Evolutionary conservation across 2,888 invertebrate species (phyloP), one percentile per base, ranked within the genome.

Genomic region (Mylabris sibirica): DNA sequence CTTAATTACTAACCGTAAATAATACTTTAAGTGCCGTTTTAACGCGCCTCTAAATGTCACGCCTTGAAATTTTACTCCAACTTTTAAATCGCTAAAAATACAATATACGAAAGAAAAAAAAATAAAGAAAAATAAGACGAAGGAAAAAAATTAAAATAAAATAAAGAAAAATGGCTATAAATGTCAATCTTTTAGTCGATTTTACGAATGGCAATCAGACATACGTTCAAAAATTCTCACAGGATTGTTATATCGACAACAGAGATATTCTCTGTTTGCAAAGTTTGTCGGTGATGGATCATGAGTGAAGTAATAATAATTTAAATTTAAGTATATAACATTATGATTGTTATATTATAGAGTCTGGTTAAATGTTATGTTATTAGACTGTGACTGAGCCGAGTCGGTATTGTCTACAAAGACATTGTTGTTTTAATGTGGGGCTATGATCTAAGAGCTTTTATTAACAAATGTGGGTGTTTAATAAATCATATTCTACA

Each of bases 1-100:
- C 80, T 84, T 85, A 84, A 85, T 85, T 85, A 84, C 84, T 78
- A 76, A 80, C 80, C 82, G 83, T 85, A 85, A 85, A 85, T 85
- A 84, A 84, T 83, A 81, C 81, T 84, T 84, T 84, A 84, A 84
- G 83, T 83, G 84, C 83, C 81, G 82, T 84, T 84, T 85, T 85
- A 84, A 85, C 84, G 84, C 83, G 81, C 82, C 81, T 81, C 79
- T 84, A 84, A 84, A 84, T 83, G 84, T 85, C 85, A 84, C 84
- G 84, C 81, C 80, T 81, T 77, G 80, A 78, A 81, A 81, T 81
- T 82, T 82, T 80, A 80, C 76, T 79, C 78, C 77, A 74, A 76
- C 78, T 78, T 77, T 72, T 73, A 77, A 80, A 79, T 78, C 78
- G 79, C 80, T 80, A 79, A 82, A 81, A 81, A 80, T 80, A 81